These are phyloP conservation scores for Nemoura dubitans DNA, from an alignment of 2,888 invertebrate species.

Conservation along the genomic window DNA sequence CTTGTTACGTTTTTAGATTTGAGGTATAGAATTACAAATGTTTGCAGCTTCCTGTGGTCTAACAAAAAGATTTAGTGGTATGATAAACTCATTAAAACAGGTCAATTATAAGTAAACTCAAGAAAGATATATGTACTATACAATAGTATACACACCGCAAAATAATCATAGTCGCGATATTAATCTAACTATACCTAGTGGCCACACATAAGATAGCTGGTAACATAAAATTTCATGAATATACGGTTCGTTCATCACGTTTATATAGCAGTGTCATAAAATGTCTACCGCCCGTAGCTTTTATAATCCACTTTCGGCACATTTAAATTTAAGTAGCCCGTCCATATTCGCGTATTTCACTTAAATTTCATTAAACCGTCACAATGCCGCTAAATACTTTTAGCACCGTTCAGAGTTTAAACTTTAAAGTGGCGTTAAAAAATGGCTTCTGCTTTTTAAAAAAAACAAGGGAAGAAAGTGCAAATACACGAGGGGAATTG, in stretches of 20 bases:
- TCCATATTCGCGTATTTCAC: neutral
- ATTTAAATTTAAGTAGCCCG: neutral
- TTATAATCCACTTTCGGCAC: neutral
- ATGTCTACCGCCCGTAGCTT: neutral
- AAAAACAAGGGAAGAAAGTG: constrained; percentile 8
- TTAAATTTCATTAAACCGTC: constrained; percentile 3
- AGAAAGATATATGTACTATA: neutral
- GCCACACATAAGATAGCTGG: neutral
- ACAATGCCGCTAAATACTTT: neutral
- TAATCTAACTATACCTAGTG: neutral
- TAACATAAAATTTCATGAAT: neutral
- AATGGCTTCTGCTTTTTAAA: neutral
- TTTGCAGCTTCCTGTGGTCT: neutral
- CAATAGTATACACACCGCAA: no score
- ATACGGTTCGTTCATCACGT: neutral
- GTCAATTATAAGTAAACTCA: constrained; percentile 1
- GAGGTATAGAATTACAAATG: neutral
- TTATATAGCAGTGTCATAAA: neutral
- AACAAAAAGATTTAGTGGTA: neutral
- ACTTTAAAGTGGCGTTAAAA: neutral
- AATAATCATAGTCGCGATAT: neutral
- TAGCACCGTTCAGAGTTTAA: neutral
- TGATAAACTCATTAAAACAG: neutral
- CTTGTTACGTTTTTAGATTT: neutral
- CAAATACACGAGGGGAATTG: neutral